These are phyloP conservation scores for Temnothorax ravouxi DNA, from an alignment of 2,888 invertebrate genomes.

Conservation along the genomic window DNA sequence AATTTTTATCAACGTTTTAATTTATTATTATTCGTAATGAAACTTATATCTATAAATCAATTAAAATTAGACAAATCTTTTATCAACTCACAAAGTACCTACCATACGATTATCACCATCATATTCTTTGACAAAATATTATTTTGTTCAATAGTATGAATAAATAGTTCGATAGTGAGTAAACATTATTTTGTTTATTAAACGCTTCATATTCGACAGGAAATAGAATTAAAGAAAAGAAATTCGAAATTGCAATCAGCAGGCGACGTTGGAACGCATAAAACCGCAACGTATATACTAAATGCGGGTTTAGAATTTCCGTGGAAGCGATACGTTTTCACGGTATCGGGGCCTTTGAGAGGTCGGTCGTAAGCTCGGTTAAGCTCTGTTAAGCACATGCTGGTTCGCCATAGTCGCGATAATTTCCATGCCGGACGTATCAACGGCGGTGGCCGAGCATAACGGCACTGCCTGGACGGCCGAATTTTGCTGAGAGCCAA, in stretches of 20 bases:
- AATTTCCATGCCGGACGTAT: constrained; percentile 46
- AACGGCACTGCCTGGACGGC: constrained; percentile 24
- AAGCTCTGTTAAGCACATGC: constrained; percentile 52
- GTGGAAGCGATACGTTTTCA: constrained; percentile 41
- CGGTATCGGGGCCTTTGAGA: constrained; percentile 39
- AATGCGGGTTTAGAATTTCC: constrained; percentile 36
- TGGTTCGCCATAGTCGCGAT: constrained; percentile 41
- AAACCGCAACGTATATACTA: background rate
- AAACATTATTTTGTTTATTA: background rate
- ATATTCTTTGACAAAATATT: background rate
- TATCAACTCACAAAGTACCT: too few relatives aligned
- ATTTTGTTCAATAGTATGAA: background rate
- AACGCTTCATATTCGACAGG: background rate
- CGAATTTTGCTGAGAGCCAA: constrained; percentile 40
- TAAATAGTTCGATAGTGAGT: too few relatives aligned
- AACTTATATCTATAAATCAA: background rate
- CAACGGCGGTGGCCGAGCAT: constrained; percentile 22
- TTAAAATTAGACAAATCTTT: background rate
- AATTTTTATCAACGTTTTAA: background rate
- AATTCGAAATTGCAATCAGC: background rate
- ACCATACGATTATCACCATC: too few relatives aligned
- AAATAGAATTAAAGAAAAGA: background rate
- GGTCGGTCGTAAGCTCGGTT: constrained; percentile 42
- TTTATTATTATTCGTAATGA: background rate
- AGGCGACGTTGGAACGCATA: background rate